A percentile compares a stretch with the other conserved stretches of the same genome.
Conservation (phyloP, 2,888 invertebrate species). For the Archips xylosteana region DNA sequence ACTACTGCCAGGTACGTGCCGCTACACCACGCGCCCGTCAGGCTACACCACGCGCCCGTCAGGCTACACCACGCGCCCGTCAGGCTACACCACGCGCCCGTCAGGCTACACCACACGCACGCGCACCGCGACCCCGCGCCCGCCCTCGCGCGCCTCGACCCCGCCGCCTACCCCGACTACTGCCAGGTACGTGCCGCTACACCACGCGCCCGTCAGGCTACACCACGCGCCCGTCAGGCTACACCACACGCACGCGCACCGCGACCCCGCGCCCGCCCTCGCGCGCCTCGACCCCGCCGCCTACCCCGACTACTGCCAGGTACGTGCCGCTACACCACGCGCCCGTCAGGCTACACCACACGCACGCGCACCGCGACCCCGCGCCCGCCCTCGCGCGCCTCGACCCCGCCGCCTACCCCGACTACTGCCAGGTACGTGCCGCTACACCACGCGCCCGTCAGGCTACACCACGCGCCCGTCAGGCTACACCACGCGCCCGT, state of each 20-base stretch:
- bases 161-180: slow-evolving; percentile 94
- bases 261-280: slow-evolving; percentile 87
- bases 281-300: slow-evolving; percentile 89
- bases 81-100: slow-evolving; percentile 65
- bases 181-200: slow-evolving; percentile 83
- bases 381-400: slow-evolving; percentile 88
- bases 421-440: slow-evolving; percentile 89
- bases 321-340: slow-evolving; percentile 49
- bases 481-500: no score
- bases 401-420: slow-evolving; percentile 92
- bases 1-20: slow-evolving; percentile 89
- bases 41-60: no score
- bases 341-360: slow-evolving; percentile 62
- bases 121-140: slow-evolving; percentile 89
- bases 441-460: no score
- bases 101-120: slow-evolving; percentile 90
- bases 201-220: no score
- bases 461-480: no score
- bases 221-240: no score
- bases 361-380: slow-evolving; percentile 91
- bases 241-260: slow-evolving; percentile 93
- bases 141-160: slow-evolving; percentile 88
- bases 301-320: slow-evolving; percentile 95
- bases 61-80: no score
- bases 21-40: no score